These are phyloP conservation scores for Alethe diademata DNA, from an alignment of 2,113 vertebrate species.

Conservation along the genomic window DNA sequence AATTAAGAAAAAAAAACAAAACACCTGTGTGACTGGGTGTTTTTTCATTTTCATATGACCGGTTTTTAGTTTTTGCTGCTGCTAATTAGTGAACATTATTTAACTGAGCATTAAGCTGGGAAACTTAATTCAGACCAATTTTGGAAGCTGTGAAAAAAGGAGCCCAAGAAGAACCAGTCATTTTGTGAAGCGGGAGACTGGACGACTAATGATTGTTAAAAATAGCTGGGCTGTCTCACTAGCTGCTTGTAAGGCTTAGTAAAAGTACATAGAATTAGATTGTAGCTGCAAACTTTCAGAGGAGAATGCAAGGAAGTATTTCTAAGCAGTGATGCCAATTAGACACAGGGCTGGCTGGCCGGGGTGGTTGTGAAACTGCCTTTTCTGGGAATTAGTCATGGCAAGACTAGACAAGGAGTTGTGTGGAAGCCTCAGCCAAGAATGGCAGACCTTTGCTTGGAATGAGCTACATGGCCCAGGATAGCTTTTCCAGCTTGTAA, in stretches of 20 bases:
- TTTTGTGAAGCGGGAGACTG: neutral
- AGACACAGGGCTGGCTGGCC: conserved; percentile 18
- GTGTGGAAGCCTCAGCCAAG: neutral
- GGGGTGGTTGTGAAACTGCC: conserved; percentile 48
- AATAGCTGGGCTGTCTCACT: neutral
- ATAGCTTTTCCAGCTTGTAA: neutral
- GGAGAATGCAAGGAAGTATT: conserved; percentile 25
- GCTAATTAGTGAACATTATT: conserved; percentile 9
- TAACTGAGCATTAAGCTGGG: neutral
- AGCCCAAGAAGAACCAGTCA: neutral
- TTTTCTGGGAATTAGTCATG: conserved; percentile 56
- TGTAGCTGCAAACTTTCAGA: neutral
- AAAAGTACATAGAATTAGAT: neutral
- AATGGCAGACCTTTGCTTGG: neutral
- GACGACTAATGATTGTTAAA: neutral
- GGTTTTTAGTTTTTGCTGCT: neutral
- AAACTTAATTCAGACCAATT: neutral
- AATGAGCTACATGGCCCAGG: neutral
- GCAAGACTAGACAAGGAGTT: conserved; percentile 46
- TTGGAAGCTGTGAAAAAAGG: neutral
- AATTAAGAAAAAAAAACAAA: neutral
- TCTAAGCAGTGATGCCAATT: conserved; percentile 4
- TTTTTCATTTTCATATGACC: neutral
- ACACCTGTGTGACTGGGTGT: neutral
- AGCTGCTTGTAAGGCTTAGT: neutral